These are phyloP conservation scores for Thecocarcelia acutangulata DNA, from an alignment of 2,888 invertebrate species.

Conservation along the genomic window DNA sequence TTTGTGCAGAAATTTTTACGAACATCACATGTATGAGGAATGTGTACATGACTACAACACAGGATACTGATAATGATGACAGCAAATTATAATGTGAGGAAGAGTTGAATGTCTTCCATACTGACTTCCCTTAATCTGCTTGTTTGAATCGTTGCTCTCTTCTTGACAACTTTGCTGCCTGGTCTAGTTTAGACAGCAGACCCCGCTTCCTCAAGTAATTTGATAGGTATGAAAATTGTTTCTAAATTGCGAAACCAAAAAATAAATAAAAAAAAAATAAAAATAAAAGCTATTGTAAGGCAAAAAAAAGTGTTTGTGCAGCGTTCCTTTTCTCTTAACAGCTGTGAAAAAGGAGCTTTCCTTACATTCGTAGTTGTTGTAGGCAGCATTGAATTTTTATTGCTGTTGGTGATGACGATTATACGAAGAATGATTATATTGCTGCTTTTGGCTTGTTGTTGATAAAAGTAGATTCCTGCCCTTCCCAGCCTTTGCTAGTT, in stretches of 20 bases:
- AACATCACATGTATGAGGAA: constrained; percentile 17
- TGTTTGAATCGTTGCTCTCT: not conserved
- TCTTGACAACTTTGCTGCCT: constrained; percentile 20
- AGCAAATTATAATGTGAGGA: constrained; percentile 51
- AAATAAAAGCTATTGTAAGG: constrained; percentile 39
- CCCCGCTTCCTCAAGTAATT: constrained; percentile 32
- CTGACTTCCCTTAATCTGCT: constrained; percentile 38
- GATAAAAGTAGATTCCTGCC: constrained; percentile 33
- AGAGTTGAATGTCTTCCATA: constrained; percentile 59
- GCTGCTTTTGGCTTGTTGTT: constrained; percentile 19
- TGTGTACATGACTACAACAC: constrained; percentile 37
- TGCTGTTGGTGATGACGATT: constrained; percentile 25
- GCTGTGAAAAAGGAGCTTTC: constrained; percentile 40
- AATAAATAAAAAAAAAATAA: not conserved
- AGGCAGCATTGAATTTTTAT: constrained; percentile 30
- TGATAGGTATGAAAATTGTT: constrained; percentile 50
- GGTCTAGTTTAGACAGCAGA: constrained; percentile 9
- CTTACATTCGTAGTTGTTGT: not conserved
- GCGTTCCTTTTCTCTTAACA: constrained; percentile 23
- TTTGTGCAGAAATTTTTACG: constrained; percentile 57
- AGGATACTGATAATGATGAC: constrained; percentile 62
- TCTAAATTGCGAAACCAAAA: constrained; percentile 3
- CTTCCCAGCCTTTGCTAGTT: constrained; percentile 21
- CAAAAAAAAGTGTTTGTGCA: constrained; percentile 40
- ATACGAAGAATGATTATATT: constrained; percentile 26